A percentile compares a stretch with the other conserved stretches of the same genome.
These are phyloP conservation scores for Ditylenchus weischeri DNA, from an alignment of 2,888 invertebrate genomes.

Conservation along the genomic window DNA sequence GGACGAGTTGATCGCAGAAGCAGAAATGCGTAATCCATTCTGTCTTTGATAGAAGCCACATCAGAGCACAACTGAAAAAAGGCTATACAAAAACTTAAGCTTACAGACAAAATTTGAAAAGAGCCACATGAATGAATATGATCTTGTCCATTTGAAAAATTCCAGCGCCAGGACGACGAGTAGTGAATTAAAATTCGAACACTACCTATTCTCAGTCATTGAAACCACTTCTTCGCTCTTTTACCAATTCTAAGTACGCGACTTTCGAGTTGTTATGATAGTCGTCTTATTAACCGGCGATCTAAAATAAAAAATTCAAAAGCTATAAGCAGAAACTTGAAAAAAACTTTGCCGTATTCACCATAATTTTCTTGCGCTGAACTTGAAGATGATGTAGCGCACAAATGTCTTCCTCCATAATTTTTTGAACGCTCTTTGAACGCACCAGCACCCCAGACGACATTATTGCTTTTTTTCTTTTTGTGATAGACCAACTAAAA, in stretches of 20 bases:
- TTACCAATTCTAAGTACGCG: conserved; percentile 87
- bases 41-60: conserved; percentile 83
- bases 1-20: conserved; percentile 93
- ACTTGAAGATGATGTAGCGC: conserved; percentile 59
- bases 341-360: conserved; percentile 48
- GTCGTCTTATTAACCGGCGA: conserved; percentile 37
- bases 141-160: conserved; percentile 92
- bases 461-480: conserved; percentile 25
- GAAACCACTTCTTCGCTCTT: conserved; percentile 73
- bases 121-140: conserved; percentile 87
- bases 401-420: conserved; percentile 56
- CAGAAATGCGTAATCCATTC: conserved; percentile 84
- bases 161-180: conserved; percentile 79
- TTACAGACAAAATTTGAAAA: neutral
- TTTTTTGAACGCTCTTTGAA: conserved; percentile 55
- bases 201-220: conserved; percentile 89
- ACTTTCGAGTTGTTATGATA: conserved; percentile 63
- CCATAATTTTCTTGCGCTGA: conserved; percentile 58
- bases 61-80: conserved; percentile 85
- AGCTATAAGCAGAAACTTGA: neutral
- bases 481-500: too few relatives aligned
- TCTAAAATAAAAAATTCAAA: conserved; percentile 18
- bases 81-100: too few relatives aligned
- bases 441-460: conserved; percentile 57
- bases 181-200: conserved; percentile 96